Conservation (phyloP, 2,888 invertebrate species). For the Hoplodrina ambigua region DNA sequence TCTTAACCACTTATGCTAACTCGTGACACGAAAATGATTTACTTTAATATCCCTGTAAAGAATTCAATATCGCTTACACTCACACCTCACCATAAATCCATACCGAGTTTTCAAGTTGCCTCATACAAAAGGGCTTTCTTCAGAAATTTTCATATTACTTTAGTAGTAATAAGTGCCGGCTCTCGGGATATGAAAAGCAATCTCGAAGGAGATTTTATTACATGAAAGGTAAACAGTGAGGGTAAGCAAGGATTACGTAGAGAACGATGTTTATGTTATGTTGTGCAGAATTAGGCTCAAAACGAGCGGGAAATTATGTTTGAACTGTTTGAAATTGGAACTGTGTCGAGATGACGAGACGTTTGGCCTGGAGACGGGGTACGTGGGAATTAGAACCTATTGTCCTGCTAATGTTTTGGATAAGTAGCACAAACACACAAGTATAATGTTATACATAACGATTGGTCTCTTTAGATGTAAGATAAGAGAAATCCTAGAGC, state of each 20-base stretch:
- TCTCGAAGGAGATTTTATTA: slow-evolving; percentile 64
- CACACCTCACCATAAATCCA: slow-evolving; percentile 55
- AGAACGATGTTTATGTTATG: slow-evolving; percentile 19
- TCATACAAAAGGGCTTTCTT: slow-evolving; percentile 79
- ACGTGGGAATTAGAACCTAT: too few relatives aligned
- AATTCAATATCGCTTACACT: slow-evolving; percentile 43
- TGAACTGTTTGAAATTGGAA: not conserved
- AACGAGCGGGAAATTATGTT: slow-evolving; percentile 11
- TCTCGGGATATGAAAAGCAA: slow-evolving; percentile 61
- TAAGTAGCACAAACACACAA: too few relatives aligned
- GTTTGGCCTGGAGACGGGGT: too few relatives aligned
- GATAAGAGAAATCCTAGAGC: too few relatives aligned
- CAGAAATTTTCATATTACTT: slow-evolving; percentile 81
- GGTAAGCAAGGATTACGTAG: slow-evolving; percentile 37
- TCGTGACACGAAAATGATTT: too few relatives aligned
- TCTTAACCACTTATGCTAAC: too few relatives aligned
- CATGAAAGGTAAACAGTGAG: slow-evolving; percentile 52
- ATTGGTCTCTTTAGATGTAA: too few relatives aligned
- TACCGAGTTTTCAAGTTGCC: slow-evolving; percentile 70
- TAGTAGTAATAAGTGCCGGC: slow-evolving; percentile 72
- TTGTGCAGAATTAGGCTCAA: slow-evolving; percentile 2
- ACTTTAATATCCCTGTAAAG: not conserved
- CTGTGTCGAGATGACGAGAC: too few relatives aligned
- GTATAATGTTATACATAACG: too few relatives aligned
- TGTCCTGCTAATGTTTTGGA: too few relatives aligned